Base-by-base conservation (phyloP, 2,888 invertebrate species). In the Brachylomia viminalis region DNA sequence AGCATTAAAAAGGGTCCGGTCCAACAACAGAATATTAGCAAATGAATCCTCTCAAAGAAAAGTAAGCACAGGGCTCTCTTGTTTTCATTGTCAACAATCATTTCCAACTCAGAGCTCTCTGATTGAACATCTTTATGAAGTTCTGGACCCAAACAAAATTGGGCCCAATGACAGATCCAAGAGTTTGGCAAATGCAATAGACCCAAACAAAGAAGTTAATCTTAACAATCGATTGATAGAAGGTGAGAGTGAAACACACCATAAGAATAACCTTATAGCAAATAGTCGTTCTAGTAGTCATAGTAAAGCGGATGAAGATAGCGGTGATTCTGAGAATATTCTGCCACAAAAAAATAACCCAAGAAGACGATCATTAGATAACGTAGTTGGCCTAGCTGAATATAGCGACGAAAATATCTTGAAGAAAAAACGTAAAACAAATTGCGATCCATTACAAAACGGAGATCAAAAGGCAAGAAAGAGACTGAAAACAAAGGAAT, bases 61-160 rank as follows among this genome's bases (percentile, higher is more conserved):
- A 64, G 49, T 5, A 38, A 47, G 23, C 11, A 54, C 79, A 69
- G 85, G 79, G 30, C 83, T 86, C 47, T 66, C 77, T 71, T 95
- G 95, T 88, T 92, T 92, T 83, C 95, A 95, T 84, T 95, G 95
- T 80, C 87, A 91, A 33, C 82, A 88, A 80, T 30, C 75, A 64
- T 95, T 95, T 91, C 64, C 87, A 69, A 90, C 88, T 58, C 89
- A 91, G 70, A 89, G 90, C 83, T 83, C 84, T 59, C 87, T 95
- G 42, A 94, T 95, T 86, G 93, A 95, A 71, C 95, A 95, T 78
- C 90, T 95, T 54, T 95, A 95, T 84, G 87, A 90, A 70, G 84
- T 94, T 74, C 86, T 95, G 42, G 87, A 92, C 74, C 86, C 89
- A 61, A 88, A 87, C 70, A 88, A 77, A 84, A 82, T 38, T 38